A percentile compares a stretch with the other conserved stretches of the same genome.
These are phyloP conservation scores for Tyrophagus putrescentiae DNA, from an alignment of 1,140 invertebrate species.

Conservation along the genomic window DNA sequence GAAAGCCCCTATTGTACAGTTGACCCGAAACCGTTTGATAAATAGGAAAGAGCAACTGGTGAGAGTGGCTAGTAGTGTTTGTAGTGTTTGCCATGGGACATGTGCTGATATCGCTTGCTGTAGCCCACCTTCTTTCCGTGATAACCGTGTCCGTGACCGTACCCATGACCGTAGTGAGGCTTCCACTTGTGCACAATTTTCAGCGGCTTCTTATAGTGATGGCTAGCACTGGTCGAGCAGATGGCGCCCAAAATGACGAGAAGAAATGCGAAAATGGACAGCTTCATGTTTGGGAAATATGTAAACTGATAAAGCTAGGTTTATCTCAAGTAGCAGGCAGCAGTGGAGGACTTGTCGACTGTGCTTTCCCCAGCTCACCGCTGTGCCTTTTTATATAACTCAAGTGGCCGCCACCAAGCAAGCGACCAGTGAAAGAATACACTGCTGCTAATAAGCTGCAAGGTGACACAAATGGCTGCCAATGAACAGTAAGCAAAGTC, in stretches of 20 bases:
- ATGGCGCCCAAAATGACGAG: not conserved
- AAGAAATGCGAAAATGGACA: not conserved
- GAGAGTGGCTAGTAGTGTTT: too few species aligned
- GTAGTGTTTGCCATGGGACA: not conserved
- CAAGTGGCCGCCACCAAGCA: too few species aligned
- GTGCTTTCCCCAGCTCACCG: too few species aligned
- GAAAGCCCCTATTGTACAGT: too few species aligned
- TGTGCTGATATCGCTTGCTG: constrained; percentile 13
- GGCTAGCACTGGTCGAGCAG: not conserved
- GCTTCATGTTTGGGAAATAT: constrained; percentile 4
- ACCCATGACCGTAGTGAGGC: not conserved
- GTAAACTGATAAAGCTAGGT: not conserved
- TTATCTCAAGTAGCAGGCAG: not conserved
- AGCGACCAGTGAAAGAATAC: too few species aligned
- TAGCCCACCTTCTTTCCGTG: not conserved
- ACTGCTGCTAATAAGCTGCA: too few species aligned
- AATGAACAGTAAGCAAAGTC: too few species aligned
- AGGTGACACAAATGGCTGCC: too few species aligned
- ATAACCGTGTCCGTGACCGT: constrained; percentile 1
- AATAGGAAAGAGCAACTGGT: too few species aligned
- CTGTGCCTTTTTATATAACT: too few species aligned
- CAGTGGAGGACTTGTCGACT: not conserved
- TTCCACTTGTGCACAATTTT: constrained; percentile 7
- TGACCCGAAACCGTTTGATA: too few species aligned
- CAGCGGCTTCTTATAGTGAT: not conserved